Percentiles rank a stretch among this genome's conserved stretches.
Conservation (phyloP, 1,140 invertebrate species). For the Anastrepha ludens region DNA sequence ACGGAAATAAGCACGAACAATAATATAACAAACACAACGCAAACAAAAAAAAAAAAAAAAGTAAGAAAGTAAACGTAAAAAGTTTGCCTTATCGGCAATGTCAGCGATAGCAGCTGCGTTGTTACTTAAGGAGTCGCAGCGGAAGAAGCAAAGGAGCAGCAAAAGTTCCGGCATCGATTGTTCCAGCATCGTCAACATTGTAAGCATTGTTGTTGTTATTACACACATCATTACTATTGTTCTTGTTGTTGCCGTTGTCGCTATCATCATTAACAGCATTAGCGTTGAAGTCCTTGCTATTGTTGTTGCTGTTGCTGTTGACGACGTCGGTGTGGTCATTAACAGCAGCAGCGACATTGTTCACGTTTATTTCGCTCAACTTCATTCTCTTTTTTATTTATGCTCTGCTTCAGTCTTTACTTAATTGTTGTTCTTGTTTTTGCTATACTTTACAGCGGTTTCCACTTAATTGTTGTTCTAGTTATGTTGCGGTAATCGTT, state of each 20-base stretch:
- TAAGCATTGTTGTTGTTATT: neutral
- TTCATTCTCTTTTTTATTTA: neutral
- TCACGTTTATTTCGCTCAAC: neutral
- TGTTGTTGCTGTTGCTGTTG: neutral
- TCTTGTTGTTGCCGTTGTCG: neutral
- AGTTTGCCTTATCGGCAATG: constrained; percentile 27
- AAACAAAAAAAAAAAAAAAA: neutral
- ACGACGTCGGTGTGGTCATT: constrained; percentile 31
- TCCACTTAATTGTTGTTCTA: too few species aligned
- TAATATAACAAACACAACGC: too few species aligned
- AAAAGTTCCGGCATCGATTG: constrained; percentile 36
- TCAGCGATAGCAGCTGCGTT: neutral
- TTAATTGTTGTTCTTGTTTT: neutral
- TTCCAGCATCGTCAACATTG: neutral
- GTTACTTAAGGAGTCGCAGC: neutral
- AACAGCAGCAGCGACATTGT: constrained; percentile 37
- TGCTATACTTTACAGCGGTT: neutral
- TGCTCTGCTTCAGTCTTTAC: neutral
- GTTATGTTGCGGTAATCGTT: neutral
- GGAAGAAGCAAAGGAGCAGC: neutral
- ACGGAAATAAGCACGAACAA: neutral
- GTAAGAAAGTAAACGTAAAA: neutral
- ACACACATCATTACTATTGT: neutral
- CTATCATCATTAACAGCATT: constrained; percentile 31
- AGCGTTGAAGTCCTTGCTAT: neutral